Conservation (phyloP, 23 tunicate species). For the Phallusia fumigata region DNA sequence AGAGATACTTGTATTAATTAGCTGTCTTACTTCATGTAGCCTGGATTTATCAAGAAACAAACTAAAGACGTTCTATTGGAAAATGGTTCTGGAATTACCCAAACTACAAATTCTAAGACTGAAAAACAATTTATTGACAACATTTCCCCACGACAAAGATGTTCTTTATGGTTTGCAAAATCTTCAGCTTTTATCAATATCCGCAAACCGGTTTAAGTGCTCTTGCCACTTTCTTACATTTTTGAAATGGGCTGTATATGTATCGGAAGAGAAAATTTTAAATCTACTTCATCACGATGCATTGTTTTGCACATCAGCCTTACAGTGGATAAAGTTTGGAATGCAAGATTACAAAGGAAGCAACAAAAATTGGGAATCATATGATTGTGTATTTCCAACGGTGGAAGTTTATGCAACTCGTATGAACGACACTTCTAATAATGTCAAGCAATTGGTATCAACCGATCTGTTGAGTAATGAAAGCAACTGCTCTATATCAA, state of each 20-base stretch:
- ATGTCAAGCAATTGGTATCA: neutral
- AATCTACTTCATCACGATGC: neutral
- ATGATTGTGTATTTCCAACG: neutral
- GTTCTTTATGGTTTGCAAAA: neutral
- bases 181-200: neutral
- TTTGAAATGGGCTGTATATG: neutral
- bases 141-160: neutral
- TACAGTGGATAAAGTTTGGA: neutral
- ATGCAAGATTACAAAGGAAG: neutral
- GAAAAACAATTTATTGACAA: neutral
- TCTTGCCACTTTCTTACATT: neutral
- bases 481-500: too few species aligned
- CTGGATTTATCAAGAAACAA: neutral
- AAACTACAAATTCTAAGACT: neutral
- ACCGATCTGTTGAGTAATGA: neutral
- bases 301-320: neutral
- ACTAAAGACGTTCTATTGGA: neutral
- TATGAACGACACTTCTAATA: neutral
- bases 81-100: neutral
- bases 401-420: neutral
- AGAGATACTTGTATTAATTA: neutral
- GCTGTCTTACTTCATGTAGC: neutral
- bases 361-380: neutral
- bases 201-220: neutral
- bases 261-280: neutral